Conservation (phyloP, 2,113 vertebrate species). For the Taurulus bubalis region DNA sequence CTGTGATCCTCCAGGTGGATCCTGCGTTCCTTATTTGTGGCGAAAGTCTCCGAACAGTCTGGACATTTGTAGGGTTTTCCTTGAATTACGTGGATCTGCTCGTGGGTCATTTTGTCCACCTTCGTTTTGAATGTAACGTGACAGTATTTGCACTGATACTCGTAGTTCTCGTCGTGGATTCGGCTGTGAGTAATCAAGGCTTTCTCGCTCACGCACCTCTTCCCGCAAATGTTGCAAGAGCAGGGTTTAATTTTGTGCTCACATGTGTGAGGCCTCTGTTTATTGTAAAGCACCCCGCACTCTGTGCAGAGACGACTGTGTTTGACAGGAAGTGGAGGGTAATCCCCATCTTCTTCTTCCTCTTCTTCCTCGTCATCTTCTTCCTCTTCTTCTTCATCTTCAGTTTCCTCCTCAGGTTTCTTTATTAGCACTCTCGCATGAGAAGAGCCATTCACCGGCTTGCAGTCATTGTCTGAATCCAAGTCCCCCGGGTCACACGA, state of each 20-base stretch:
- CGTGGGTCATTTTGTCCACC: conserved; percentile 56
- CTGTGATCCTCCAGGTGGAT: conserved; percentile 54
- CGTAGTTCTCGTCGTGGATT: conserved; percentile 56
- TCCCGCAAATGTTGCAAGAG: conserved; percentile 67
- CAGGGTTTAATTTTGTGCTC: conserved; percentile 65
- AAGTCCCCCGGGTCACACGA: background rate
- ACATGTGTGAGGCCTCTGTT: conserved; percentile 50
- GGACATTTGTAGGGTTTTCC: conserved; percentile 66
- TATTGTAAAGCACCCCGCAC: conserved; percentile 57
- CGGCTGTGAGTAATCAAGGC: conserved; percentile 50
- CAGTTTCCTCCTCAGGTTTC: background rate
- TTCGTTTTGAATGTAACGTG: conserved; percentile 58
- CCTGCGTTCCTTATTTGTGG: conserved; percentile 30
- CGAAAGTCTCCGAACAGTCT: conserved; percentile 52
- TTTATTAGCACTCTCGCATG: background rate
- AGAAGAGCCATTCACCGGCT: background rate
- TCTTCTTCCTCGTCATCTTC: fast-evolving
- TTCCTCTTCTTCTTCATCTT: background rate
- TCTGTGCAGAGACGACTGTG: conserved; percentile 62
- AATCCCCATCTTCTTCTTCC: background rate
- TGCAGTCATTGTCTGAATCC: conserved; percentile 38
- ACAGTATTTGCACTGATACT: conserved; percentile 69
- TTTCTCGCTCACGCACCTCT: conserved; percentile 43
- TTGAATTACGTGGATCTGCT: conserved; percentile 46
- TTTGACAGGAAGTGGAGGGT: background rate